These are phyloP conservation scores for Oceanodroma leucorhoa DNA, from an alignment of 2,797 vertebrate genomes.

Conservation along the genomic window DNA sequence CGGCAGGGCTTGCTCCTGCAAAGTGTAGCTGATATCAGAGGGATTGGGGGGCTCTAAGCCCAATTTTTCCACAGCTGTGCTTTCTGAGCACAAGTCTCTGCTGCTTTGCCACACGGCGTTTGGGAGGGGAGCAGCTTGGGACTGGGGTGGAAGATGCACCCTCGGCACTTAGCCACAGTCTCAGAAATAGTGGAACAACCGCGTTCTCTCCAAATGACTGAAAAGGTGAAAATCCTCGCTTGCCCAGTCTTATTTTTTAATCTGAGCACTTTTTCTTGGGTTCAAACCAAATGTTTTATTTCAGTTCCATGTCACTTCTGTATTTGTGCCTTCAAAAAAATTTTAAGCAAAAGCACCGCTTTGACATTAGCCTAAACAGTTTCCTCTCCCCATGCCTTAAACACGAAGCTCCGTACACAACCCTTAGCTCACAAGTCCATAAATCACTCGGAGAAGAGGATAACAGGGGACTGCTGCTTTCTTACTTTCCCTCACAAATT, in stretches of 20 bases:
- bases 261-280: neutral
- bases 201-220: neutral
- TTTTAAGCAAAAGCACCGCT: neutral
- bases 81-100: neutral
- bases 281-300: neutral
- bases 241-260: accelerated
- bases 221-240: neutral
- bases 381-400: neutral
- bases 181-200: neutral
- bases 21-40: accelerated
- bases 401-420: accelerated
- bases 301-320: neutral
- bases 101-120: neutral
- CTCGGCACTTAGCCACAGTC: accelerated
- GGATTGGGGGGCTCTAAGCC: accelerated
- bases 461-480: neutral
- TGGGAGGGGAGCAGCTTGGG: neutral
- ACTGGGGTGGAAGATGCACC: neutral
- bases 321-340: neutral
- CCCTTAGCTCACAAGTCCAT: neutral
- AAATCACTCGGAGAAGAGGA: neutral
- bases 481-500: neutral
- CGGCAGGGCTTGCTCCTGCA: neutral
- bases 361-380: neutral
- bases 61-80: neutral